Conservation (phyloP, 2,113 vertebrate species). For the Nerophis ophidion region DNA sequence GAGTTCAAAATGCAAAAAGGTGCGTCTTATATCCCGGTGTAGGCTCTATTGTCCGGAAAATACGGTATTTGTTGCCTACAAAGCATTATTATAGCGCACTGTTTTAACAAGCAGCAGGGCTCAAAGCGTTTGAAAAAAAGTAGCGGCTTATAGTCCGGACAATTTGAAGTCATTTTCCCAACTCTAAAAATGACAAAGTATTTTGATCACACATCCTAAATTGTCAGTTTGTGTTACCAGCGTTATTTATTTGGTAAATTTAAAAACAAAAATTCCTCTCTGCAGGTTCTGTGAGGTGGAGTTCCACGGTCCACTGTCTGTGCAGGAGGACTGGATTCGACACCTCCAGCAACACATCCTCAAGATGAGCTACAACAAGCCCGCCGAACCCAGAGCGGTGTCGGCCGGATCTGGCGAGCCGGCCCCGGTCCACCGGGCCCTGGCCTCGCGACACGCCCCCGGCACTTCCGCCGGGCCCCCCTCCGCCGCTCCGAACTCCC, state of each 20-base stretch:
- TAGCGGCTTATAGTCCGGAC: no score
- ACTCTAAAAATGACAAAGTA: no score
- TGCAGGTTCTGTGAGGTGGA: slow-evolving; percentile 91
- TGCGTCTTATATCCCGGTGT: no score
- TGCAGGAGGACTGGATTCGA: slow-evolving; percentile 94
- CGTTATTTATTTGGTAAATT: not conserved
- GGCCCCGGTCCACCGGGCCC: slow-evolving; percentile 23
- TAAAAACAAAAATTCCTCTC: not conserved
- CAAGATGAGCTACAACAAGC: slow-evolving; percentile 90
- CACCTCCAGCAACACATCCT: slow-evolving; percentile 95
- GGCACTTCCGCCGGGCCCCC: slow-evolving; percentile 26
- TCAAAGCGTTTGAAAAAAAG: no score
- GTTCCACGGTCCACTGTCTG: slow-evolving; percentile 90
- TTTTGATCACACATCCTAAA: no score
- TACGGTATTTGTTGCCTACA: no score
- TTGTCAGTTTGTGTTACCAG: no score
- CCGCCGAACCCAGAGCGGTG: slow-evolving; percentile 54
- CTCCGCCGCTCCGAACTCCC: slow-evolving; percentile 27
- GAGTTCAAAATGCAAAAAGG: slow-evolving; percentile 18
- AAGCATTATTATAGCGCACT: no score
- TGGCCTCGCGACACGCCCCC: slow-evolving; percentile 33
- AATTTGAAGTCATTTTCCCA: no score
- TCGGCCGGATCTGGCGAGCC: slow-evolving; percentile 23
- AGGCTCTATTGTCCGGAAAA: no score
- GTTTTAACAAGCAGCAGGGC: no score